Conservation (phyloP, 2,113 vertebrate species). For the Ictalurus furcatus region DNA sequence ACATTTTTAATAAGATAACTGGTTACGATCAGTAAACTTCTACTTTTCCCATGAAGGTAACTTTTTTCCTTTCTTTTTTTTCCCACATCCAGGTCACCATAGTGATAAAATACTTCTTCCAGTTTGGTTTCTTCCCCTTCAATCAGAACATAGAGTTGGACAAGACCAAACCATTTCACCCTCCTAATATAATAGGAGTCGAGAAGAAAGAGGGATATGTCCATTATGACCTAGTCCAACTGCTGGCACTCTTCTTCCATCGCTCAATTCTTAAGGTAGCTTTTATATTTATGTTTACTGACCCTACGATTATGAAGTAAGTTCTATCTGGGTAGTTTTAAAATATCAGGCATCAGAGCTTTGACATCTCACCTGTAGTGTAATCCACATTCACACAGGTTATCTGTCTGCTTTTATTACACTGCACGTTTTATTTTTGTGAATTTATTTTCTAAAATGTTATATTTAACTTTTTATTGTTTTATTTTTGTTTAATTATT, state of each 20-base stretch:
- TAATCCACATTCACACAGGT: background rate
- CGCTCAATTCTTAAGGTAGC: slow-evolving; percentile 90
- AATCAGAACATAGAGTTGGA: slow-evolving; percentile 81
- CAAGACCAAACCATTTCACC: slow-evolving; percentile 84
- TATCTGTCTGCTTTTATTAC: background rate
- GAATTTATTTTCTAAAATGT: background rate
- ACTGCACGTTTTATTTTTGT: background rate
- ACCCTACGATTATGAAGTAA: background rate
- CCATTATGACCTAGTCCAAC: slow-evolving; percentile 89
- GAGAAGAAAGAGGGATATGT: slow-evolving; percentile 95
- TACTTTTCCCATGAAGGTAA: background rate
- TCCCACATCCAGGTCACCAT: slow-evolving; percentile 81
- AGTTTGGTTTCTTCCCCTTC: slow-evolving; percentile 95
- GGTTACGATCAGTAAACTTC: background rate
- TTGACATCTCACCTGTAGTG: background rate
- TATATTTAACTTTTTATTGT: background rate
- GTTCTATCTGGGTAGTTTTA: background rate
- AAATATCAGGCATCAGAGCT: background rate
- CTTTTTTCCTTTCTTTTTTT: slow-evolving; percentile 1
- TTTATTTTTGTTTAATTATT: background rate
- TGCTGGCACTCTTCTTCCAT: slow-evolving; percentile 89
- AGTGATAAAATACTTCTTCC: slow-evolving; percentile 95
- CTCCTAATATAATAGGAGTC: slow-evolving; percentile 90
- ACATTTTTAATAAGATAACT: background rate
- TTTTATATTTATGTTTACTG: background rate